Percentiles rank a stretch among this genome's conserved stretches.
These are phyloP conservation scores for Habroteleia sp. DNA, from an alignment of 2,888 invertebrate species.

Conservation along the genomic window DNA sequence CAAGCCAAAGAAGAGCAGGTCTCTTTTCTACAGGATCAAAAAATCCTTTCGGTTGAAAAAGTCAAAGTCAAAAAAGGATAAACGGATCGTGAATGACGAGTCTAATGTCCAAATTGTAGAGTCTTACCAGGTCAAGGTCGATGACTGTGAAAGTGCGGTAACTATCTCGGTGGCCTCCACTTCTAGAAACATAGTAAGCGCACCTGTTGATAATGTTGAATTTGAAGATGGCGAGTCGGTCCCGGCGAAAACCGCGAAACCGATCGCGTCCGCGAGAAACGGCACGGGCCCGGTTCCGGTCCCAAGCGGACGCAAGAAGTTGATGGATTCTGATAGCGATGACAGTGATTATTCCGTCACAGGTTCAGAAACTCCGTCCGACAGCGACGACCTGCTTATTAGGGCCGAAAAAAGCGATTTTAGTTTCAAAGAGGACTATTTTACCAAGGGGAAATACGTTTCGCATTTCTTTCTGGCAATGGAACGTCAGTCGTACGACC, in stretches of 20 bases:
- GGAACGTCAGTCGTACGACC: slow-evolving; percentile 75
- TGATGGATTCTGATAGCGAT: slow-evolving; percentile 68
- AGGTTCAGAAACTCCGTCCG: slow-evolving; percentile 69
- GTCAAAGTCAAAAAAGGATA: slow-evolving; percentile 1
- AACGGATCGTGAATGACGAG: not conserved
- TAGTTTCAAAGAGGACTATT: slow-evolving; percentile 73
- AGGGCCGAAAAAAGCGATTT: slow-evolving; percentile 67
- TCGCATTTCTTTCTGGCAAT: slow-evolving; percentile 77
- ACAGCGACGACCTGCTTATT: slow-evolving; percentile 69
- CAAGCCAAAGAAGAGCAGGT: slow-evolving; percentile 19
- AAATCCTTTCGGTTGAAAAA: slow-evolving; percentile 42
- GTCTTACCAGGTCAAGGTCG: slow-evolving; percentile 36
- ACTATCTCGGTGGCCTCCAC: slow-evolving; percentile 8
- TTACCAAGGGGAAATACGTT: slow-evolving; percentile 76
- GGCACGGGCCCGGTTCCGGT: no score
- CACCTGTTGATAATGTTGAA: slow-evolving; percentile 17
- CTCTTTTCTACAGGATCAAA: slow-evolving; percentile 14
- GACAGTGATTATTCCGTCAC: slow-evolving; percentile 72
- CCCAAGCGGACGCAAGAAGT: no score
- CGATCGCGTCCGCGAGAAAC: no score
- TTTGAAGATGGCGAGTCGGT: no score
- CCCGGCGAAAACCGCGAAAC: no score
- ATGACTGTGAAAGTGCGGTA: slow-evolving; percentile 46
- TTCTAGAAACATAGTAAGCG: not conserved
- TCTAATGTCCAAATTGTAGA: not conserved